Conservation (phyloP, 2,113 vertebrate genomes). For the Indicator maculatus region DNA sequence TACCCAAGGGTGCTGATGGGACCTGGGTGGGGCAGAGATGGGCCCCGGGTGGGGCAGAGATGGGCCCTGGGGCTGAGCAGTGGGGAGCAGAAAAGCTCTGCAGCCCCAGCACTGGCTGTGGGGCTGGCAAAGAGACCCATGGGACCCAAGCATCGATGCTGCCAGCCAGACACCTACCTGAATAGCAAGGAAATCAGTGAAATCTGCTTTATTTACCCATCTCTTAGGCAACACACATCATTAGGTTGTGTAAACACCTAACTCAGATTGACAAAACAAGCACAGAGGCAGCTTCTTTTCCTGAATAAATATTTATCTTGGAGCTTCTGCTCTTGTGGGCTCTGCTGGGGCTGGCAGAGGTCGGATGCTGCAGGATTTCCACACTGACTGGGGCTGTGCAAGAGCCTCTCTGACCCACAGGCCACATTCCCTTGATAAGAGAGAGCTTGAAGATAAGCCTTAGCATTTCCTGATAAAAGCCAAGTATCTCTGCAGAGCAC, state of each 20-base stretch:
- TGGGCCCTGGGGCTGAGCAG: rapidly evolving
- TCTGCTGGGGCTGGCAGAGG: not conserved
- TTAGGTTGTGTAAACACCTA: constrained; percentile 62
- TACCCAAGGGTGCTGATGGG: not conserved
- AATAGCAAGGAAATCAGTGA: not conserved
- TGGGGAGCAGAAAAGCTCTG: not conserved
- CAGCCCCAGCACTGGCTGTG: not conserved
- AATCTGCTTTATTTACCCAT: constrained; percentile 32
- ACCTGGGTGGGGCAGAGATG: not conserved
- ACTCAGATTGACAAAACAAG: constrained; percentile 29
- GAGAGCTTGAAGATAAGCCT: not conserved
- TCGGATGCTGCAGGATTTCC: not conserved
- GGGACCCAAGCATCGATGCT: rapidly evolving
- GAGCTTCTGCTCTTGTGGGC: not conserved
- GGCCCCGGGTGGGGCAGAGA: not conserved
- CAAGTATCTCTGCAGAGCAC: not conserved
- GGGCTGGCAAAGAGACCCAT: rapidly evolving
- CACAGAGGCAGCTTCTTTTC: constrained; percentile 3
- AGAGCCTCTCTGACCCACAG: not conserved
- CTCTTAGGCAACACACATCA: constrained; percentile 31
- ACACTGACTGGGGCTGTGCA: not conserved
- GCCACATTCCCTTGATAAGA: not conserved
- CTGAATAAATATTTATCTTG: not conserved
- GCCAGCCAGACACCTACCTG: not conserved
- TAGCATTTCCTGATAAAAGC: not conserved